Percentiles rank a stretch among this genome's conserved stretches.
Evolutionary conservation across 2,113 vertebrate species (phyloP).

Genomic region (Isurus oxyrinchus): DNA sequence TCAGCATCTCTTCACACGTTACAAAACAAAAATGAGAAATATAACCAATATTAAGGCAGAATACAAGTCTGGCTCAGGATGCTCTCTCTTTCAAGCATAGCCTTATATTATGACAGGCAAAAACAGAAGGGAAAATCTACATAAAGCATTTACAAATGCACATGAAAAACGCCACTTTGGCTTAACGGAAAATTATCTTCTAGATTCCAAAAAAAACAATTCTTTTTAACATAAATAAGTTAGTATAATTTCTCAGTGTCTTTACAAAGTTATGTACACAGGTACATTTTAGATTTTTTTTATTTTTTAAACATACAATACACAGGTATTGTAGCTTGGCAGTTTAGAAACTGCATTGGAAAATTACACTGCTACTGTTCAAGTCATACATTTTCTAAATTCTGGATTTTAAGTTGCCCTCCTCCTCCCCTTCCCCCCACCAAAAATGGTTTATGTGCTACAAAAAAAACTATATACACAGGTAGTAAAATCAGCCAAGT

Average conservation of each 20-base stretch:
- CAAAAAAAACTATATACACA: constrained; percentile 91
- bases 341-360: constrained; percentile 51
- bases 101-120: constrained; percentile 63
- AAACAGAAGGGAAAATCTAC: constrained; percentile 59
- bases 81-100: constrained; percentile 80
- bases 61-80: constrained; percentile 88
- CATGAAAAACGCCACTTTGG: constrained; percentile 82
- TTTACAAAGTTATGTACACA: constrained; percentile 99
- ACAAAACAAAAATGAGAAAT: constrained; percentile 72
- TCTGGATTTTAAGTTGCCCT: constrained; percentile 48
- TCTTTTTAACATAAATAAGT: constrained; percentile 96
- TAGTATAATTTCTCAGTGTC: constrained; percentile 99
- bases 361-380: constrained; percentile 74
- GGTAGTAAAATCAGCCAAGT: constrained; percentile 88
- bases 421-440: constrained; percentile 39
- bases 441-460: constrained; percentile 79
- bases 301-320: constrained; percentile 71
- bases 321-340: constrained; percentile 69
- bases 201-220: constrained; percentile 69
- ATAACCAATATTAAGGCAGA: constrained; percentile 55
- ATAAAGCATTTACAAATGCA: constrained; percentile 87
- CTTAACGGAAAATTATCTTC: constrained; percentile 70
- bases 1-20: constrained; percentile 63
- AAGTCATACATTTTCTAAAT: constrained; percentile 59
- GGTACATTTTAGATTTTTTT: constrained; percentile 73